A percentile compares a stretch with the other conserved stretches of the same genome.
These are phyloP conservation scores for Nemotelus pantherinus DNA, from an alignment of 2,888 invertebrate species.

Conservation along the genomic window DNA sequence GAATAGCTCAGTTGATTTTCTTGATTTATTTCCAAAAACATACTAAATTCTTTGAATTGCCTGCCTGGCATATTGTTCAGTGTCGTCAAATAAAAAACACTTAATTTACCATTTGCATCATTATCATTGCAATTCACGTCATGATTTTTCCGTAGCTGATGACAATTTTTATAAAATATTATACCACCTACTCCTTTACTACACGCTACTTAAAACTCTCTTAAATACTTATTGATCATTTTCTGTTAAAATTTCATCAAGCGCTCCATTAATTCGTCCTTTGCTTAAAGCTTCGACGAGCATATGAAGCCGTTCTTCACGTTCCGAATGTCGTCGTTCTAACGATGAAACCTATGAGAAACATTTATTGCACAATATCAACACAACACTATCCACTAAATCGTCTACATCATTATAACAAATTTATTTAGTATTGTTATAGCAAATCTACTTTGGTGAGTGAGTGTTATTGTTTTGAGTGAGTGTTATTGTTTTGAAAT, in stretches of 20 bases:
- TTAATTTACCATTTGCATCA: not conserved
- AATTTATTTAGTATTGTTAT: no score
- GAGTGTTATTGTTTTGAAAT: slow-evolving; percentile 3
- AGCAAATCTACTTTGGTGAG: no score
- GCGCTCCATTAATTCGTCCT: slow-evolving; percentile 62
- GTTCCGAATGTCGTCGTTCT: slow-evolving; percentile 64
- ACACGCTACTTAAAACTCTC: not conserved
- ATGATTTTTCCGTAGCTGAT: no score
- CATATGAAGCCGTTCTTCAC: slow-evolving; percentile 64
- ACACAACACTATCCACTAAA: not conserved
- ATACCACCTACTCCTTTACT: no score
- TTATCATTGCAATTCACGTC: not conserved
- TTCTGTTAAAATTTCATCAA: slow-evolving; percentile 57
- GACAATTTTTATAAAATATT: no score
- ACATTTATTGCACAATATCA: slow-evolving; percentile 15
- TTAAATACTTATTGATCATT: slow-evolving; percentile 57
- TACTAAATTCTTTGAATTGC: slow-evolving; percentile 28
- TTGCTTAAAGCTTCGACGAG: slow-evolving; percentile 65
- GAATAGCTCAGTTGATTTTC: no score
- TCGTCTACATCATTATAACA: no score
- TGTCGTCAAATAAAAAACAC: slow-evolving; percentile 1
- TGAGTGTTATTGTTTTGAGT: not conserved
- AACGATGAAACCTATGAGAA: slow-evolving; percentile 61
- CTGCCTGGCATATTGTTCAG: slow-evolving; percentile 26
- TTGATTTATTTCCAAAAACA: no score